Evolutionary conservation across 1,140 invertebrate species (phyloP).

Genomic region (Phthorimaea operculella): DNA sequence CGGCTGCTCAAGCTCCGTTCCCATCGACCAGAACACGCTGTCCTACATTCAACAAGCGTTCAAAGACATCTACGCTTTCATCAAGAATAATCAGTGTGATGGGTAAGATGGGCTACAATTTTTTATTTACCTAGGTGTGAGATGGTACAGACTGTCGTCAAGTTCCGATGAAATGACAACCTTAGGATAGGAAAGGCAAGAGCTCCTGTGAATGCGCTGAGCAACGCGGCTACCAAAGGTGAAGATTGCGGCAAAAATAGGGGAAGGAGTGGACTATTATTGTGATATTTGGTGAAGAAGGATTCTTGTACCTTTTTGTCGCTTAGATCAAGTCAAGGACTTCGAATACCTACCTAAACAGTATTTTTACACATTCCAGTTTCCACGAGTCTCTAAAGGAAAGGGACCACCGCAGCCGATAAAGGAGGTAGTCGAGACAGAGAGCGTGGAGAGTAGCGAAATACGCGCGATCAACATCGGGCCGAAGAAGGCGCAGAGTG

Average conservation of each 20-base stretch:
- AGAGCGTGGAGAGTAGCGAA: constrained; percentile 20
- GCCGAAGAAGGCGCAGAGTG: constrained; percentile 49
- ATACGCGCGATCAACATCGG: constrained; percentile 28
- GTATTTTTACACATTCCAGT: constrained; percentile 5
- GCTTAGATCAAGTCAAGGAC: too few species aligned
- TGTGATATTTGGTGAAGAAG: too few species aligned
- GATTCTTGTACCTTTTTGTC: too few species aligned
- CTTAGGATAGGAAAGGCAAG: too few species aligned
- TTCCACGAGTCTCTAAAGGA: constrained; percentile 15
- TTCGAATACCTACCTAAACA: too few species aligned
- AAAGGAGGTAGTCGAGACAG: constrained; percentile 17
- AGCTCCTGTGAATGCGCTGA: too few species aligned
- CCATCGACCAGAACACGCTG: constrained; percentile 55
- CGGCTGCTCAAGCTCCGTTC: constrained; percentile 42
- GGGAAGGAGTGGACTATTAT: neutral
- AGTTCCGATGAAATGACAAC: too few species aligned
- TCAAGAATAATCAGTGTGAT: constrained; percentile 58
- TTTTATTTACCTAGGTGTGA: too few species aligned
- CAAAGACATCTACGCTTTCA: constrained; percentile 56
- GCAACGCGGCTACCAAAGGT: too few species aligned
- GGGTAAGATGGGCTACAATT: constrained; percentile 24
- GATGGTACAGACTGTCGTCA: too few species aligned
- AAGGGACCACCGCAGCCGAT: constrained; percentile 7
- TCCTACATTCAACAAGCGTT: constrained; percentile 59
- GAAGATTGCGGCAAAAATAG: too few species aligned